Base-by-base conservation (phyloP, 2,113 vertebrate species). In the Eulacestoma nigropectus region DNA sequence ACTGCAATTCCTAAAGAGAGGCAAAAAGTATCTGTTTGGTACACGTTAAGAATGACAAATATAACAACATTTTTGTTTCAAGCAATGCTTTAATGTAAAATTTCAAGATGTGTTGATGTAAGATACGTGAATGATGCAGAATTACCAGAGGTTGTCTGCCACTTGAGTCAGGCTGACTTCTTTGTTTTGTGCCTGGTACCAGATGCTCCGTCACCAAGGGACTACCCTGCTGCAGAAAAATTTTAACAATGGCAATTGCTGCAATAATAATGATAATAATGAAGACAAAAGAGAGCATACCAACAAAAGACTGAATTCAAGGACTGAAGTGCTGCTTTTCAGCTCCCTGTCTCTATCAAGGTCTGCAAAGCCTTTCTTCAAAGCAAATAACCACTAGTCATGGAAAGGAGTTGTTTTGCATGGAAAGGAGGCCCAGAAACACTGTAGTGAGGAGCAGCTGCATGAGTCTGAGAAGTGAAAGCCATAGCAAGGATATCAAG, bases 221-320 rank as follows among this genome's bases (percentile, higher is more conserved):
- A 80, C 41, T 46, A 30, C 27, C 1, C 2, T 57, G 64, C 53
- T 87, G 64, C 55, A 77, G 60, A 69, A 90, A 63, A 70, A 78
- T 47, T 89, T 79, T 42, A 59, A 67, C 68, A 80, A 33, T 5
- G 21, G 44, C 32, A 89, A 33, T 63, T 81, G 84, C 69, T 78
- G 13, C 2, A 0, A 46, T 65, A 47, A 39, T 44, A 27, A 35
- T 47, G 41, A 49, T 49, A 75, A 73, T 79, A 92, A 90, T 16
- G 73, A 90, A 92, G 74, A 65, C 52, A 81, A 78, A 87, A 90
- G 47, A 84, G 13, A 52, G 21, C 32, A 47, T 10, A 6, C 27
- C 76, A 83, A 87, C 69, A 91, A 94, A 94, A 87, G 74, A 72
- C 6, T 7, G 12, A 69, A 94, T 87, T 91, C 90, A 89, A 93